phyloP scores from a whole-genome alignment of 2,113 vertebrate species.

The Equus przewalskii region DNA sequence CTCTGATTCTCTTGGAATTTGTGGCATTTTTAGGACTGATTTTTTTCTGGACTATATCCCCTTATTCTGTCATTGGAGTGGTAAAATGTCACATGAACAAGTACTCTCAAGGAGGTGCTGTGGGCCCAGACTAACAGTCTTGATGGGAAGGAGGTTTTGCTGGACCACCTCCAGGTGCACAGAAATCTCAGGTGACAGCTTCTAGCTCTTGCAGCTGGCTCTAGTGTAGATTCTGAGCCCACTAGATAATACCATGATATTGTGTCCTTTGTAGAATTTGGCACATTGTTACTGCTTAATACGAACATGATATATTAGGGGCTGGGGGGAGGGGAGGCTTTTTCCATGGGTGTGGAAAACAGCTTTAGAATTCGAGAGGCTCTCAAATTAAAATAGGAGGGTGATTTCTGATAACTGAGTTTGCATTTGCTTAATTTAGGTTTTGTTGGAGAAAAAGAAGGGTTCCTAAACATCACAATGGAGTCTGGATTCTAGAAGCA shows the following conservation, averaged over 20 bases:
- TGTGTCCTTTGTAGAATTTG: background rate
- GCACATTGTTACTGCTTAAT: background rate
- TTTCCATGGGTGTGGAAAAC: background rate
- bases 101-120: slow-evolving; percentile 57
- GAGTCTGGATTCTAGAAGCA: background rate
- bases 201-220: background rate
- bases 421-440: background rate
- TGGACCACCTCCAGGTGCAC: slow-evolving; percentile 7
- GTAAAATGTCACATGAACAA: slow-evolving; percentile 77
- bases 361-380: background rate
- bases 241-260: background rate
- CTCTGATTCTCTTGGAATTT: slow-evolving; percentile 82
- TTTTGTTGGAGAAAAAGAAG: background rate
- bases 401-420: slow-evolving; percentile 6
- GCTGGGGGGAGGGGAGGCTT: background rate
- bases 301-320: background rate
- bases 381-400: slow-evolving; percentile 17
- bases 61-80: slow-evolving; percentile 67
- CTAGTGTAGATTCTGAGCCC: background rate
- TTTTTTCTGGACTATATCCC: slow-evolving; percentile 69
- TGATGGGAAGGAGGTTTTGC: slow-evolving; percentile 32
- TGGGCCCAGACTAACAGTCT: slow-evolving; percentile 18
- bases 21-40: slow-evolving; percentile 74
- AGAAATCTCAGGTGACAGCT: slow-evolving; percentile 57
- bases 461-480: background rate